phyloP scores from a whole-genome alignment of 2,888 invertebrate species.

The Trisateles emortualis region DNA sequence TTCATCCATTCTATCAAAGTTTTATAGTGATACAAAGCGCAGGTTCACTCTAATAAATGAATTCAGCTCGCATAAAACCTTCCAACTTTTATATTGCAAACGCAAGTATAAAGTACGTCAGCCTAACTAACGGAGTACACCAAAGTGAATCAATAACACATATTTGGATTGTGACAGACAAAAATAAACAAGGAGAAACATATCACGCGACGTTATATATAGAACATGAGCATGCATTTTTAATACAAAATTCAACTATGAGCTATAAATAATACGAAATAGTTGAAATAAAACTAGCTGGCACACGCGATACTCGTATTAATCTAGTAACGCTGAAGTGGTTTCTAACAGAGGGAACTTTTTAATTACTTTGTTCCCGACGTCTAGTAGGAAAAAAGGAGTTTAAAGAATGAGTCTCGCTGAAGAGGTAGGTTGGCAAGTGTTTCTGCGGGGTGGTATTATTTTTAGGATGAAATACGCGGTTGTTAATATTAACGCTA shows the following conservation, averaged over 20 bases:
- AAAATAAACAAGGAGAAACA: slow-evolving; percentile 43
- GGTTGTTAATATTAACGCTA: neutral
- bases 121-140: slow-evolving; percentile 5
- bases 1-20: no score
- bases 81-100: slow-evolving; percentile 1
- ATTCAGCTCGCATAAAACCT: neutral
- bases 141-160: slow-evolving; percentile 31
- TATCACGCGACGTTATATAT: slow-evolving; percentile 53
- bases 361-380: slow-evolving; percentile 70
- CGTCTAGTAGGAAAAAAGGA: slow-evolving; percentile 58
- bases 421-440: slow-evolving; percentile 34
- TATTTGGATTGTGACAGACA: slow-evolving; percentile 41
- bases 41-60: neutral
- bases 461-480: slow-evolving; percentile 1
- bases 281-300: slow-evolving; percentile 55
- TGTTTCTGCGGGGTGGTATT: slow-evolving; percentile 21
- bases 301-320: slow-evolving; percentile 63
- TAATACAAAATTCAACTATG: slow-evolving; percentile 53
- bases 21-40: no score
- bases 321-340: slow-evolving; percentile 58
- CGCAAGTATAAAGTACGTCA: neutral
- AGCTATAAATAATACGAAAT: slow-evolving; percentile 57
- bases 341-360: slow-evolving; percentile 61
- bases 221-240: slow-evolving; percentile 60
- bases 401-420: slow-evolving; percentile 39